These are phyloP conservation scores for Plagodis dolabraria DNA, from an alignment of 2,888 invertebrate genomes.

Conservation along the genomic window DNA sequence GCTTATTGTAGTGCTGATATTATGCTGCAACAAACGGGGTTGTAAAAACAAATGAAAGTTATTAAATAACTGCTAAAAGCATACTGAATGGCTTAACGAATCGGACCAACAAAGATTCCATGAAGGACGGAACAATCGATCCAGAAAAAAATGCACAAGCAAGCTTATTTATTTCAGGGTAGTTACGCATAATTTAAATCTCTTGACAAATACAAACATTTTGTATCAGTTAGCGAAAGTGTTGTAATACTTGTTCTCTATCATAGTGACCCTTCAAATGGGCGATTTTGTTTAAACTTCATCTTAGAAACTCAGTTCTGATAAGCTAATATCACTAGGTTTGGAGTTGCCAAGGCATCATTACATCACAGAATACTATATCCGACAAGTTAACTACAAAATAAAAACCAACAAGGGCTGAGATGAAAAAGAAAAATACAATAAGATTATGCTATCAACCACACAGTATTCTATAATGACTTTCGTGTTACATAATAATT, in stretches of 20 bases:
- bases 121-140: slow-evolving; percentile 60
- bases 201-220: slow-evolving; percentile 10
- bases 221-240: slow-evolving; percentile 8
- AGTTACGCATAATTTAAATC: slow-evolving; percentile 14
- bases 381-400: slow-evolving; percentile 42
- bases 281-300: slow-evolving; percentile 15
- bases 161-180: slow-evolving; percentile 40
- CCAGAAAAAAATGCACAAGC: slow-evolving; percentile 52
- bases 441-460: slow-evolving; percentile 23
- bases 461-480: slow-evolving; percentile 12
- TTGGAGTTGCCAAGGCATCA: slow-evolving; percentile 70
- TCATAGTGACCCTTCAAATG: slow-evolving; percentile 4
- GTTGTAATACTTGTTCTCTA: slow-evolving; percentile 7
- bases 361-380: slow-evolving; percentile 73
- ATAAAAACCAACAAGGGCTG: slow-evolving; percentile 45
- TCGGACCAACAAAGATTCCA: slow-evolving; percentile 31
- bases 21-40: slow-evolving; percentile 71
- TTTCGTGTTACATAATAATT: slow-evolving; percentile 11
- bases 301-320: slow-evolving; percentile 52
- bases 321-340: slow-evolving; percentile 61
- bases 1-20: slow-evolving; percentile 59
- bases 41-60: slow-evolving; percentile 58
- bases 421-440: slow-evolving; percentile 13
- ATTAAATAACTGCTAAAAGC: slow-evolving; percentile 56
- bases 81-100: slow-evolving; percentile 22